Conservation (phyloP, 1,140 invertebrate species). For the Nephila pilipes region DNA sequence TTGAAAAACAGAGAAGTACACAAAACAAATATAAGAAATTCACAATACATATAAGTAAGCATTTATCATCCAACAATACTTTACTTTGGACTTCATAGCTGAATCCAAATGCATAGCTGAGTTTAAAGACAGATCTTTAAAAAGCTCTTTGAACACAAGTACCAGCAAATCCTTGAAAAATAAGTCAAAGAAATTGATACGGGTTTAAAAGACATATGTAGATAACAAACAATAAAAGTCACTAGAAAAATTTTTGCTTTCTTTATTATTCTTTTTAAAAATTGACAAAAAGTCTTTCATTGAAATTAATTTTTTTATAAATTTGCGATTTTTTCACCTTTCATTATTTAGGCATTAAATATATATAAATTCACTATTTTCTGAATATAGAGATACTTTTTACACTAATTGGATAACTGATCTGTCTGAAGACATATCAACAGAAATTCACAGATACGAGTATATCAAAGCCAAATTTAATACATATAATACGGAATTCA, state of each 20-base stretch:
- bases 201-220: constrained; percentile 50
- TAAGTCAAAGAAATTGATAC: constrained; percentile 72
- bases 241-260: constrained; percentile 22
- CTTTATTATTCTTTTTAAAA: background rate
- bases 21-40: constrained; percentile 46
- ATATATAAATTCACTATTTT: too few relatives aligned
- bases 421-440: too few relatives aligned
- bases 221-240: constrained; percentile 65
- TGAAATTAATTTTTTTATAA: constrained; percentile 16
- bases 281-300: background rate
- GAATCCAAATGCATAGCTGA: constrained; percentile 75
- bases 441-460: too few relatives aligned
- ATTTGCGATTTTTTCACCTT: constrained; percentile 25
- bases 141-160: constrained; percentile 74
- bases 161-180: constrained; percentile 75
- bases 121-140: constrained; percentile 73
- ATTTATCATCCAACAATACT: constrained; percentile 76
- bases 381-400: too few relatives aligned
- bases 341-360: background rate
- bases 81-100: constrained; percentile 76
- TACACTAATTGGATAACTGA: too few relatives aligned
- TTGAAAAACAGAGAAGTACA: constrained; percentile 24
- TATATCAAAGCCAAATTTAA: too few relatives aligned
- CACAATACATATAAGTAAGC: constrained; percentile 64
- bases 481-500: too few relatives aligned